These are phyloP conservation scores for Philotrypesis tridentata DNA, from an alignment of 1,140 invertebrate genomes.

Conservation along the genomic window DNA sequence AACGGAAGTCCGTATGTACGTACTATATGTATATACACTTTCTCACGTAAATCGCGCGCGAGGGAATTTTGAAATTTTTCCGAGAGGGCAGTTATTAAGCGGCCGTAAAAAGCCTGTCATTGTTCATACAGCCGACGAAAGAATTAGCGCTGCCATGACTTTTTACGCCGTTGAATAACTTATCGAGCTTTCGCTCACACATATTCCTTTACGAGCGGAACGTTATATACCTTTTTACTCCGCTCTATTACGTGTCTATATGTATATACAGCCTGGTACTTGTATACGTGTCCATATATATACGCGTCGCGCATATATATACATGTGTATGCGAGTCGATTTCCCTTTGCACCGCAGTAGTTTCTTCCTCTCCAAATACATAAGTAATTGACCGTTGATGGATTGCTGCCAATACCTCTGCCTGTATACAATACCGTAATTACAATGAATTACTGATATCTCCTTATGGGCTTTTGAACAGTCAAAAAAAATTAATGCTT, in stretches of 20 bases:
- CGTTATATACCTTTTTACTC: constrained; percentile 1
- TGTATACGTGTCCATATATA: too few species aligned
- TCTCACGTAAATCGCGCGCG: too few species aligned
- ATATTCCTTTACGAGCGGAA: constrained; percentile 28
- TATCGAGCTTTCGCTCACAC: constrained; percentile 21
- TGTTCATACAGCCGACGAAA: not conserved
- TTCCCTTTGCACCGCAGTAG: too few species aligned
- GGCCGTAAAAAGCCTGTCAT: not conserved
- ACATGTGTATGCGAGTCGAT: too few species aligned
- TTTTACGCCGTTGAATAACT: not conserved
- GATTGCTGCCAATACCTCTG: not conserved
- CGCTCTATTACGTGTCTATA: constrained; percentile 8
- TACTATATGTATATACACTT: not conserved
- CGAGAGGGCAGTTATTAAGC: not conserved
- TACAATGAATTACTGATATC: not conserved
- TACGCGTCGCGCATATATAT: too few species aligned
- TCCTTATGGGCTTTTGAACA: too few species aligned
- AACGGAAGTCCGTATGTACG: not conserved
- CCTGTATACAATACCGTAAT: not conserved
- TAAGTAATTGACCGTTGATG: too few species aligned
- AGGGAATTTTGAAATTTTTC: not conserved
- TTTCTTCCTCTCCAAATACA: too few species aligned
- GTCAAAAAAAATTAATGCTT: too few species aligned
- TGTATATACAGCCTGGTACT: not conserved
- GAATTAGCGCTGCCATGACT: not conserved